Conservation (phyloP, 2,113 vertebrate species). For the Carassius gibelio region DNA sequence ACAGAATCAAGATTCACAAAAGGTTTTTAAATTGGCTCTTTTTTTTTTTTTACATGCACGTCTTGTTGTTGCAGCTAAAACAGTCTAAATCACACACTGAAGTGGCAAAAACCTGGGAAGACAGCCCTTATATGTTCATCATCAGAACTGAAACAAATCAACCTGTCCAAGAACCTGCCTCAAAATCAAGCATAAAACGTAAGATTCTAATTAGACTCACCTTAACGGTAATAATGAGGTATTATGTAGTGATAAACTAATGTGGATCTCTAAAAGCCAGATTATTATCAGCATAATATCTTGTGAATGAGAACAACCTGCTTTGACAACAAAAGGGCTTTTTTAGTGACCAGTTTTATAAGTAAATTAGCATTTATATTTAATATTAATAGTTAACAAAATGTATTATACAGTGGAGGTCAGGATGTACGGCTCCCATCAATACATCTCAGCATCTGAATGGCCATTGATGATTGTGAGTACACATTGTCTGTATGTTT, state of each 20-base stretch:
- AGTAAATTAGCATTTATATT: neutral
- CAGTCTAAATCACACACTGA: neutral
- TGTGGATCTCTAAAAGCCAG: too few species aligned
- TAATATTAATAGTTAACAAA: slow-evolving; percentile 13
- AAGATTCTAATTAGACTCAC: slow-evolving; percentile 29
- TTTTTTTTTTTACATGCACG: neutral
- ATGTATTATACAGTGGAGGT: slow-evolving; percentile 68
- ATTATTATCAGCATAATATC: neutral
- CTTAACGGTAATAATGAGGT: neutral
- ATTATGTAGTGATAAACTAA: slow-evolving; percentile 7
- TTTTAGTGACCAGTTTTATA: neutral
- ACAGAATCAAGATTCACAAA: neutral
- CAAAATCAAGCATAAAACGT: slow-evolving; percentile 58
- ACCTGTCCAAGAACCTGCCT: neutral
- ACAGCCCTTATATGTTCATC: slow-evolving; percentile 69
- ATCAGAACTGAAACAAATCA: slow-evolving; percentile 25
- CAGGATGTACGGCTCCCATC: slow-evolving; percentile 71
- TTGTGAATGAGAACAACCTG: neutral
- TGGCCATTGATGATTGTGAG: slow-evolving; percentile 82
- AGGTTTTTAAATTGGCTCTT: too few species aligned
- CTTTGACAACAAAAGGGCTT: neutral
- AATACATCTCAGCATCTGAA: slow-evolving; percentile 77
- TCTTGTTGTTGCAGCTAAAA: neutral
- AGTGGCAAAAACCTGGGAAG: slow-evolving; percentile 65
- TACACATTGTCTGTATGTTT: neutral